Evolutionary conservation across 1,140 invertebrate genomes (phyloP), one percentile per base, ranked within the genome.

Genomic region (Drosophila auraria): DNA sequence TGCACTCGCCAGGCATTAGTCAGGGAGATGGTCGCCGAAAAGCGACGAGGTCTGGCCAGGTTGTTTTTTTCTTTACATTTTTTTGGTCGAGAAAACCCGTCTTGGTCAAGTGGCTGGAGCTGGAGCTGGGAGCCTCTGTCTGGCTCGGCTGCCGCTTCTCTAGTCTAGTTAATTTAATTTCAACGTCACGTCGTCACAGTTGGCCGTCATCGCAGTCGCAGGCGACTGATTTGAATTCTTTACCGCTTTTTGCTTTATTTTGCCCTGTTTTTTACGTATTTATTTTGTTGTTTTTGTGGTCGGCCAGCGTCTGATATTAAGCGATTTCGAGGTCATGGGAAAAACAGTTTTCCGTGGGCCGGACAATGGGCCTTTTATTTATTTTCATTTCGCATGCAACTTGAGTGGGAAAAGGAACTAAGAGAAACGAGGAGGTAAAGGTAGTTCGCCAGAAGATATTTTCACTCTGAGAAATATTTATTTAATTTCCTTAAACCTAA

Each of bases 141-240:
- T 68, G 63, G 27, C 61, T 66, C 44, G 42, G 25, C 73, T 59
- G 42, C 59, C 63, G 78, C 45, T 69, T 90, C 86, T 86, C 82
- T 86, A 80, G 86, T 90, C 86, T 76, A 82, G 86, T 90, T 90
- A 83, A 90, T 90, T 90, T 90, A 90, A 90, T 90, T 90, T 90
- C 86, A 90, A 90, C 86, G 86, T 90, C 86, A 90, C 86, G 86
- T 90, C 78, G 77, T 72, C 76, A 70, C 75, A 70, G 75, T 78
- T 76, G 74, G 74, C 72, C 76, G 50, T 78, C 76, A 63, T 59
- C 76, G 51, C 40, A 61, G 38, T 57, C 33, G 72, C 73, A 57
- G 57, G 59, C 78, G 49, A 82, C 64, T 72, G 86, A 90, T 89
- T 90, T 90, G 82, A 84, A 90, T 89, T 77, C 45, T 40, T 30